Percentiles rank a stretch among this genome's conserved stretches.
phyloP scores from a whole-genome alignment of 2,113 vertebrate species.

The Verasper variegatus region DNA sequence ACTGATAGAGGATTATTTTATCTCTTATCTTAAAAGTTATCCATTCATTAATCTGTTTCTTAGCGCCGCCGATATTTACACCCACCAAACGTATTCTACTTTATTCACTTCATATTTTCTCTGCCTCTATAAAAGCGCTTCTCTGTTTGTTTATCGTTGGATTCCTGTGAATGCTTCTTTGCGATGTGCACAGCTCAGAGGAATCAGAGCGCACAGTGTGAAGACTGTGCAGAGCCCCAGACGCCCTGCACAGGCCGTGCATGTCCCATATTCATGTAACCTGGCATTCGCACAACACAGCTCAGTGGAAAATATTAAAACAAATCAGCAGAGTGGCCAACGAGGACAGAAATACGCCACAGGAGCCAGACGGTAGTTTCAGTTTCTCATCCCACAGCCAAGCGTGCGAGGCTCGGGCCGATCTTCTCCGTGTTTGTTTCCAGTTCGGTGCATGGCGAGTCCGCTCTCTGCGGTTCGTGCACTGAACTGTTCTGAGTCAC shows the following conservation, averaged over 20 bases:
- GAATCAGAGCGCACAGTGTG: constrained; percentile 14
- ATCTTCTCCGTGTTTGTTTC: neutral
- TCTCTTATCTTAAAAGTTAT: neutral
- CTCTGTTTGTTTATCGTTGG: constrained; percentile 23
- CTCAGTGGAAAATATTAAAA: neutral
- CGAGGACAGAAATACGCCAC: constrained; percentile 9
- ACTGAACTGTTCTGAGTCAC: neutral
- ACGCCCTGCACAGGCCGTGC: neutral
- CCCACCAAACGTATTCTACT: neutral
- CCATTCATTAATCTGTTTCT: neutral
- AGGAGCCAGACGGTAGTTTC: constrained; percentile 19
- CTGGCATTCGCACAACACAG: neutral
- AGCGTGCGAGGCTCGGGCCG: too few relatives aligned
- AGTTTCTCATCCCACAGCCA: constrained; percentile 18
- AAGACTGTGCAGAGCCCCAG: constrained; percentile 15
- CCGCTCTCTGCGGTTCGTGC: constrained; percentile 17
- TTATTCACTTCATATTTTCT: constrained; percentile 29
- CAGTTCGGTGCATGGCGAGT: neutral
- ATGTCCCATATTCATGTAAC: neutral
- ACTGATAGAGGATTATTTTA: too few relatives aligned
- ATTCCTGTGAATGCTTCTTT: constrained; percentile 25
- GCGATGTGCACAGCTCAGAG: neutral
- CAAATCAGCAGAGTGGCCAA: constrained; percentile 4
- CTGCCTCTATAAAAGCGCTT: constrained; percentile 8
- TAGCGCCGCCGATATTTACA: neutral